Evolutionary conservation across 53 echinoderm and acorn worm genomes (phyloP).

Genomic region (Henricia sp.): DNA sequence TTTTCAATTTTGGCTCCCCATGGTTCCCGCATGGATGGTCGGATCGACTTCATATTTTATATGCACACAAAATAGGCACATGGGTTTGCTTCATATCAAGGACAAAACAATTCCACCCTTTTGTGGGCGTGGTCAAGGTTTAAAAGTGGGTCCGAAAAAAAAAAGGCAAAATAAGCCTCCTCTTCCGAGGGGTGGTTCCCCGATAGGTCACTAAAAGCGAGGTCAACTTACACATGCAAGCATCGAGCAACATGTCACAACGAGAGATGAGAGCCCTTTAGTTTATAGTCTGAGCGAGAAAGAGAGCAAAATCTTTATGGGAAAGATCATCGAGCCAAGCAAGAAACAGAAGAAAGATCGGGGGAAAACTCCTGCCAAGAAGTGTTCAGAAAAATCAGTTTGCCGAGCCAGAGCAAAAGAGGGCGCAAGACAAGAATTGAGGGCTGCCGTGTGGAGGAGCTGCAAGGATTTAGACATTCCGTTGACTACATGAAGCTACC

Average conservation of each 20-base stretch:
- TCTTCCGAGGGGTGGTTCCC: no score
- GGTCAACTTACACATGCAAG: no score
- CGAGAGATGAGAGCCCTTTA: not conserved
- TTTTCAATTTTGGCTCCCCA: no score
- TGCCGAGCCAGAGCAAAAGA: not conserved
- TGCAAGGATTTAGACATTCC: not conserved
- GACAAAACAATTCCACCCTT: no score
- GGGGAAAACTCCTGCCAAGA: not conserved
- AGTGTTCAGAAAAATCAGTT: not conserved
- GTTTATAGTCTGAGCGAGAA: not conserved
- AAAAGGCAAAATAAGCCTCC: no score
- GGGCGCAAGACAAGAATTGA: not conserved
- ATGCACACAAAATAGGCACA: no score
- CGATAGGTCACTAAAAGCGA: no score
- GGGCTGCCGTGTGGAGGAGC: constrained; percentile 26
- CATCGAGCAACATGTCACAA: not conserved
- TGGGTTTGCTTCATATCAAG: no score
- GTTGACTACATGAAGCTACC: not conserved
- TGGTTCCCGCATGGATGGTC: no score
- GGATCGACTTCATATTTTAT: no score
- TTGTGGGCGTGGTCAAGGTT: no score
- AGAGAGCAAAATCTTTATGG: not conserved
- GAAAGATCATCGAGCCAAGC: not conserved
- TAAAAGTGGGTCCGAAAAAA: no score
- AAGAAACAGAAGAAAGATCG: not conserved